phyloP scores from a whole-genome alignment of 2,888 invertebrate genomes.

The Entomobrya proxima region DNA sequence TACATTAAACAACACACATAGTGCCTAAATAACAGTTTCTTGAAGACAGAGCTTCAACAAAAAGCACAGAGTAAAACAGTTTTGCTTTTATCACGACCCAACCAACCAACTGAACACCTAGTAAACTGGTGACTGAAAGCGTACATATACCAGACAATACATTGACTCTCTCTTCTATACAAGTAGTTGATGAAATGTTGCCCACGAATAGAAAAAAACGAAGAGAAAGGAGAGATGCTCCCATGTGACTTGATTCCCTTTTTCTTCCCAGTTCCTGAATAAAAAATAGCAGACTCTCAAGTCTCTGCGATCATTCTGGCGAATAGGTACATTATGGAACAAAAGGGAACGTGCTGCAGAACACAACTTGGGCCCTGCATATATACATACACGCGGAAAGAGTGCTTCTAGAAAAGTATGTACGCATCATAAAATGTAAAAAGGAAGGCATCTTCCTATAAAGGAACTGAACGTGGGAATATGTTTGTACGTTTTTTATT shows the following conservation, averaged over 20 bases:
- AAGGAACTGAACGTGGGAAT: slow-evolving; percentile 22
- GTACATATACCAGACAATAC: slow-evolving; percentile 28
- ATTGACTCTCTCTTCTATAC: slow-evolving; percentile 21
- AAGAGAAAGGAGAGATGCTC: slow-evolving; percentile 34
- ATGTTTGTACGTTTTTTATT: slow-evolving; percentile 37
- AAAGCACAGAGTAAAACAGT: not conserved
- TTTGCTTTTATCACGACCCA: not conserved
- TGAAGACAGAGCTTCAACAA: not conserved
- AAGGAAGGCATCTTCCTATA: not conserved
- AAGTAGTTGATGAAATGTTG: slow-evolving; percentile 50
- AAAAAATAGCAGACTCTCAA: not conserved
- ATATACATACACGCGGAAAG: no score
- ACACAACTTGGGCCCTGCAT: no score
- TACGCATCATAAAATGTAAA: not conserved
- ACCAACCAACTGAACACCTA: not conserved
- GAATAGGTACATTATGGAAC: not conserved
- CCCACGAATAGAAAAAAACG: not conserved
- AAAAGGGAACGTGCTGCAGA: no score
- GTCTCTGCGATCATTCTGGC: not conserved
- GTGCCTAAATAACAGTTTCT: not conserved
- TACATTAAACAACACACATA: slow-evolving; percentile 13
- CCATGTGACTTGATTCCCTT: slow-evolving; percentile 58
- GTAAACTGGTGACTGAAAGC: not conserved
- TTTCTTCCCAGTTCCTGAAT: slow-evolving; percentile 37
- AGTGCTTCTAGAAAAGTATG: not conserved